Conservation (phyloP, 2,888 invertebrate species). For the Calameuta filiformis region DNA sequence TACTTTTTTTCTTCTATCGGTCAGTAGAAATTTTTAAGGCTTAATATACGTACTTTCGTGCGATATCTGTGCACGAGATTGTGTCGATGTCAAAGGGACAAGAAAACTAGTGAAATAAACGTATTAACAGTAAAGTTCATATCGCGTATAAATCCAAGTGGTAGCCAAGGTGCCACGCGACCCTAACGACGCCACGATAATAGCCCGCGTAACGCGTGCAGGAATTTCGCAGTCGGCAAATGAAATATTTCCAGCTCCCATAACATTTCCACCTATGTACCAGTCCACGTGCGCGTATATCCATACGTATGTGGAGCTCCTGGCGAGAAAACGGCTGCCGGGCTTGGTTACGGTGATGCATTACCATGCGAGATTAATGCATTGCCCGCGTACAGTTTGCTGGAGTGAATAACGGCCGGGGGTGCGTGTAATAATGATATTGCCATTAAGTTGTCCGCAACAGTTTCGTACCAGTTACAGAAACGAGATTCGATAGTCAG, state of each 20-base stretch:
- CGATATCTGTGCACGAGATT: background rate
- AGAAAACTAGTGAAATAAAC: background rate
- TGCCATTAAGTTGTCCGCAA: conserved; percentile 57
- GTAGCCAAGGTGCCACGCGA: background rate
- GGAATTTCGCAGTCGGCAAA: background rate
- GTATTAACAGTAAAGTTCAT: background rate
- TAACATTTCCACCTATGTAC: background rate
- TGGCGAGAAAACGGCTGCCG: conserved; percentile 34
- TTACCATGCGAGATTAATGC: conserved; percentile 59
- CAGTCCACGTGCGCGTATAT: background rate
- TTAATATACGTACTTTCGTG: background rate
- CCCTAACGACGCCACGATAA: background rate
- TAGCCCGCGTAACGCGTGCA: background rate
- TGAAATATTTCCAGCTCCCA: conserved; percentile 7
- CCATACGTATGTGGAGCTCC: background rate
- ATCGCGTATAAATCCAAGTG: background rate
- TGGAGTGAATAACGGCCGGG: conserved; percentile 55
- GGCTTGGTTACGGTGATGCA: conserved; percentile 49
- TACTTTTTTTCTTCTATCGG: background rate
- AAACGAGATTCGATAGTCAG: background rate
- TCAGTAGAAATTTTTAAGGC: background rate
- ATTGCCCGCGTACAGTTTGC: conserved; percentile 53
- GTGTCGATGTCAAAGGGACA: background rate
- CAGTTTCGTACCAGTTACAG: conserved; percentile 40
- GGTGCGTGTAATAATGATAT: conserved; percentile 53